Conservation (phyloP, 2,888 invertebrate species). For the Parochlus steinenii region DNA sequence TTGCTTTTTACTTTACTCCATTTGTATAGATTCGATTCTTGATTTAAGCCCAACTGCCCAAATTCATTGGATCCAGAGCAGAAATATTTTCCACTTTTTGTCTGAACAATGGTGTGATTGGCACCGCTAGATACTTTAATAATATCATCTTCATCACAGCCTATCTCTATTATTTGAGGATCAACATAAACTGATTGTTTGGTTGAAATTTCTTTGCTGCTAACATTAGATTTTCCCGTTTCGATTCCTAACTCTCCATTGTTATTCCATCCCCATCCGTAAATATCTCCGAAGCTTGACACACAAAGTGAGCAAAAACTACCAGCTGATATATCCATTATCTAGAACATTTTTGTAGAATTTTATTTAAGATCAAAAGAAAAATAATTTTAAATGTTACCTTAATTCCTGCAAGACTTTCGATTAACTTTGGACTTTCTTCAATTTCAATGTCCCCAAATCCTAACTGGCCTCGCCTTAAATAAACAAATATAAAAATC, state of each 20-base stretch:
- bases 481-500: constrained; percentile 18
- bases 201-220: constrained; percentile 18
- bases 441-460: constrained; percentile 50
- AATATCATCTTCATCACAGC: constrained; percentile 24
- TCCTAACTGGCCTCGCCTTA: constrained; percentile 75
- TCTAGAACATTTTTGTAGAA: constrained; percentile 20
- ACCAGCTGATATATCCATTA: constrained; percentile 54
- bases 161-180: constrained; percentile 23
- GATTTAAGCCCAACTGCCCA: constrained; percentile 49
- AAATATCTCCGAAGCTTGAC: constrained; percentile 65
- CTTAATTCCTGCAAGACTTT: constrained; percentile 58
- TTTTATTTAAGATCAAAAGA: background rate
- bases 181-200: constrained; percentile 22
- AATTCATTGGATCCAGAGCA: constrained; percentile 70
- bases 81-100: constrained; percentile 51
- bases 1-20: too few species aligned
- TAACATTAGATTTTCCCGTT: constrained; percentile 11
- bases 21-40: too few species aligned
- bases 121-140: constrained; percentile 52
- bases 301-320: constrained; percentile 78
- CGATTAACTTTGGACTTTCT: constrained; percentile 45
- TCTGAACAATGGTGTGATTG: constrained; percentile 51
- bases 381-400: constrained; percentile 17
- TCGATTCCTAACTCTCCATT: constrained; percentile 66
- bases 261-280: constrained; percentile 85